Evolutionary conservation across 1,140 invertebrate species (phyloP).

Genomic region (Pectinophora gossypiella): DNA sequence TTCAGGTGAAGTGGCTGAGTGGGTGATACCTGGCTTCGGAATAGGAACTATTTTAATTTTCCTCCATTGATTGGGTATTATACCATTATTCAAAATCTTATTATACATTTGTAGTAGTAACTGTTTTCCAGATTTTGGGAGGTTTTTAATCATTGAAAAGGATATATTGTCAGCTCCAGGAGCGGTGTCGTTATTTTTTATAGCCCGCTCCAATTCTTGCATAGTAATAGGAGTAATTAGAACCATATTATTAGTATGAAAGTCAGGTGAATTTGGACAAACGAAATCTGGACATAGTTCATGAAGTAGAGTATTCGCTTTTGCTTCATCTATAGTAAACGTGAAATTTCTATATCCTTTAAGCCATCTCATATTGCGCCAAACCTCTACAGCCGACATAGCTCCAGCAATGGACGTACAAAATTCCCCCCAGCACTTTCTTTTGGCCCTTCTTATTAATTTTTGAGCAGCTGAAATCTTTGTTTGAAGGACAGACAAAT

Average conservation of each 20-base stretch:
- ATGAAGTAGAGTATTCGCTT: not conserved
- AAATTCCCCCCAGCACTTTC: not conserved
- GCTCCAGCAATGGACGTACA: not conserved
- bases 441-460: not conserved
- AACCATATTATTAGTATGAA: not conserved
- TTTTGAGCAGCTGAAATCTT: not conserved
- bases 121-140: not conserved
- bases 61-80: not conserved
- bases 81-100: not conserved
- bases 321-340: not conserved
- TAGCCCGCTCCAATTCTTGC: not conserved
- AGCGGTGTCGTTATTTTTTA: constrained; percentile 1
- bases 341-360: not conserved
- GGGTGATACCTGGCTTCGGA: no score
- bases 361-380: constrained; percentile 5
- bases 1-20: no score
- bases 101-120: not conserved
- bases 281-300: not conserved
- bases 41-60: not conserved
- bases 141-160: constrained; percentile 3
- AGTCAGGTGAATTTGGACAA: not conserved
- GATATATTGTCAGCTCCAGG: constrained; percentile 3
- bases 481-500: not conserved
- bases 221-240: not conserved
- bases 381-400: not conserved